Base-by-base conservation (phyloP, 2,797 vertebrate genomes). In the Eulemur albifrons region DNA sequence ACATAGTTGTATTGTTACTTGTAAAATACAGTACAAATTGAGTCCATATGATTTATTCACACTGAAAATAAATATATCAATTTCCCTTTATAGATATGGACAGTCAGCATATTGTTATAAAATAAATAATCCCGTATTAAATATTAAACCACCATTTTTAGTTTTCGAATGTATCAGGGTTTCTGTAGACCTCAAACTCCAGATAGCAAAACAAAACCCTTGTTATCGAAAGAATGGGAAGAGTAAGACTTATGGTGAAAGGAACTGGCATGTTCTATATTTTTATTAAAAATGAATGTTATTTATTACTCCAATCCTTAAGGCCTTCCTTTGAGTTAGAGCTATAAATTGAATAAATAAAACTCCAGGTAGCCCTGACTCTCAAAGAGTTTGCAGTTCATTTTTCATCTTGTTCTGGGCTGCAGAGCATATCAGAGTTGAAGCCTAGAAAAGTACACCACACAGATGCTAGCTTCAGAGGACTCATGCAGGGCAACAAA, bases 251-350 rank as follows among this genome's bases (percentile, higher is more conserved):
- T 94, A 76, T 32, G 45, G 2, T 72, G 3, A n/a, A 93, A 92
- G 17, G 57, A 89, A 91, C 18, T 80, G 82, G 12, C 43, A 90
- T 87, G 40, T 93, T 90, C 84, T 92, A 15, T 88, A n/a, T 90
- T 96, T 96, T 85, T 88, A 88, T 90, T 96, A 18, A 89, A 96
- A 92, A 93, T 86, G 45, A 75, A 86, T 93, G n/a, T 76, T 97
- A 52, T 91, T 89, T 96, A 96, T 96, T 87, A 90, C 81, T 93
- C 4, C 5, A 82, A 13, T 91, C 25, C 18, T 92, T 95, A 91
- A 94, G 40, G 63, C 43, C 50, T 88, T 84, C 23, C 43, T 94
- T 96, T 91, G 50, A 67, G 70, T 84, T 79, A 69, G 43, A 79
- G 83, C 75, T 77, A 72, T 96, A 97, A 89, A 94, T 27, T 48